A percentile compares a stretch with the other conserved stretches of the same genome.
Conservation (phyloP, 2,797 vertebrate genomes). For the Falco biarmicus region DNA sequence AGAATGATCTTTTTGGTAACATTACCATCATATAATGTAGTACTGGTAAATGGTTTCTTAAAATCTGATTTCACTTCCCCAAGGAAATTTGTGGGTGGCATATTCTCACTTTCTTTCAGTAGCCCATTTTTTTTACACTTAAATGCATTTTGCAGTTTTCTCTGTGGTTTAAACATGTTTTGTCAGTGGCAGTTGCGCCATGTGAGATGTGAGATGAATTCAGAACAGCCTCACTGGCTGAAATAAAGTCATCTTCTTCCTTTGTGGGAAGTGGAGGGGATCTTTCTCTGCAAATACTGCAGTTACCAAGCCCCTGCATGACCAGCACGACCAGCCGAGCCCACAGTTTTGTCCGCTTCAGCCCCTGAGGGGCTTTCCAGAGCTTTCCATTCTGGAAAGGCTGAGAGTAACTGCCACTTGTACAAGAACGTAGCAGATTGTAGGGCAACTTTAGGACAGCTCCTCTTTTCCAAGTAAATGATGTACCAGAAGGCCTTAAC, state of each 20-base stretch:
- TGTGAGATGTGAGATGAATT: not conserved
- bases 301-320: not conserved
- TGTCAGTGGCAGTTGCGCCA: not conserved
- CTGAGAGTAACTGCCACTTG: not conserved
- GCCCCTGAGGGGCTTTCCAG: too few relatives aligned
- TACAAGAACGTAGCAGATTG: not conserved
- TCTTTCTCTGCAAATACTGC: not conserved
- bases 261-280: not conserved
- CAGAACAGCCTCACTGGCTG: not conserved
- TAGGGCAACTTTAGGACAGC: not conserved
- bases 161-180: not conserved
- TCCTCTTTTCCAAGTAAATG: not conserved
- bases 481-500: not conserved
- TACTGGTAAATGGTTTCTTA: not conserved
- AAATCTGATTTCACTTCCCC: not conserved
- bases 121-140: not conserved
- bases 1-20: not conserved
- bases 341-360: not conserved
- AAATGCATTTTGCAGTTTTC: not conserved
- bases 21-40: not conserved
- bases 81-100: not conserved
- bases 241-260: not conserved
- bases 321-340: not conserved
- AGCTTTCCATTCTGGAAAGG: not conserved
- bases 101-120: not conserved